These are phyloP conservation scores for Drosophila teissieri DNA, from an alignment of 1,140 invertebrate genomes.

Conservation along the genomic window DNA sequence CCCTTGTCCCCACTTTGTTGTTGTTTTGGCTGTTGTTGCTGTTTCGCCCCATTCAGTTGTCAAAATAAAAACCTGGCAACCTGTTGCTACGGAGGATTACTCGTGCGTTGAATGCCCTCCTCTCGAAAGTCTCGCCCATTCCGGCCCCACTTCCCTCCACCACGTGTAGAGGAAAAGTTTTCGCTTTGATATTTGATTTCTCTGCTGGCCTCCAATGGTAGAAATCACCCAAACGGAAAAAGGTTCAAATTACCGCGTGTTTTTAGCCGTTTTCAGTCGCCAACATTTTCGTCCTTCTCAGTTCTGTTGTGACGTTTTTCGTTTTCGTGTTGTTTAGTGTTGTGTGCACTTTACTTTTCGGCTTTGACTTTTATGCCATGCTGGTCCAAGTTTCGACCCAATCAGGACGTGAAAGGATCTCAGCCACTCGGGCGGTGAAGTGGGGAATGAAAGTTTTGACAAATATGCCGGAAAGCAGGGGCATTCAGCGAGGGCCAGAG, in stretches of 20 bases:
- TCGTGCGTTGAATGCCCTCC: conserved; percentile 44
- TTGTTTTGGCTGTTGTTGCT: conserved; percentile 27
- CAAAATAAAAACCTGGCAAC: conserved; percentile 77
- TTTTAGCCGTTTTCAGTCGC: conserved; percentile 45
- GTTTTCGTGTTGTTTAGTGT: conserved; percentile 22
- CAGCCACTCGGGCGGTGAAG: conserved; percentile 9
- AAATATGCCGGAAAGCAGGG: conserved; percentile 11
- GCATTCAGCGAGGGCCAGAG: not conserved
- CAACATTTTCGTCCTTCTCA: conserved; percentile 30
- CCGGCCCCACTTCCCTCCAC: not conserved
- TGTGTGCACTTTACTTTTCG: conserved; percentile 65
- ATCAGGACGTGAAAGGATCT: conserved; percentile 23
- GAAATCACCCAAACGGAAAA: conserved; percentile 75
- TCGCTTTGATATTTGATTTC: conserved; percentile 80
- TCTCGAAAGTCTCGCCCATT: not conserved
- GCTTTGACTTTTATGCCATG: conserved; percentile 56
- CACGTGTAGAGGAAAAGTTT: conserved; percentile 50
- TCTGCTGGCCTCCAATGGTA: conserved; percentile 55
- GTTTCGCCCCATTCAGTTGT: conserved; percentile 54
- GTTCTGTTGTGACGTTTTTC: conserved; percentile 36
- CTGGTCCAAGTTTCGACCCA: conserved; percentile 37
- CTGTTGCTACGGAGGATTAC: conserved; percentile 77
- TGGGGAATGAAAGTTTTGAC: conserved; percentile 6
- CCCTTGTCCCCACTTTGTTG: conserved; percentile 35
- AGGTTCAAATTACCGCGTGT: conserved; percentile 79